A percentile compares a stretch with the other conserved stretches of the same genome.
Evolutionary conservation across 1,140 invertebrate species (phyloP).

Genomic region (Carcinoscorpius rotundicauda): DNA sequence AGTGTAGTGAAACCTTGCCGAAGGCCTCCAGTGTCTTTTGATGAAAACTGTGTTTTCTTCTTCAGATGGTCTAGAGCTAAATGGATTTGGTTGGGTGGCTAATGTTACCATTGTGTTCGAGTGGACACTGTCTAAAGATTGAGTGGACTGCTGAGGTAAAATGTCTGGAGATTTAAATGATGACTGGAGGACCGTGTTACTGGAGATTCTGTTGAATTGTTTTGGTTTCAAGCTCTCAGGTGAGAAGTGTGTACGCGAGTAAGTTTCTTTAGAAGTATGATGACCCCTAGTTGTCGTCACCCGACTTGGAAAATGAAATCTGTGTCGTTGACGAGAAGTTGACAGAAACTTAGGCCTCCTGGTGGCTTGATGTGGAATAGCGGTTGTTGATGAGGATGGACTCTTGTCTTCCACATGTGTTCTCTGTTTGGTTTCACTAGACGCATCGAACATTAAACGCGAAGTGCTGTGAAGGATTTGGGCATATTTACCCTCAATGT

Average conservation of each 20-base stretch:
- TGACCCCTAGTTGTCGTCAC: too few species aligned
- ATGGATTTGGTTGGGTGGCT: slow-evolving; percentile 36
- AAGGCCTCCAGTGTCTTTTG: not conserved
- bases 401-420: not conserved
- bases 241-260: too few species aligned
- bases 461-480: slow-evolving; percentile 57
- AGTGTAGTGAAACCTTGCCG: slow-evolving; percentile 10
- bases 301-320: too few species aligned
- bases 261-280: too few species aligned
- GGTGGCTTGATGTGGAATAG: not conserved
- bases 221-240: too few species aligned
- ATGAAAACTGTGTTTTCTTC: slow-evolving; percentile 34
- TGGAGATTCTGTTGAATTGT: slow-evolving; percentile 7
- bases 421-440: too few species aligned
- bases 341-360: not conserved
- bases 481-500: slow-evolving; percentile 73
- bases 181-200: slow-evolving; percentile 14
- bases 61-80: slow-evolving; percentile 65
- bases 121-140: slow-evolving; percentile 41
- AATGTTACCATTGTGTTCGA: slow-evolving; percentile 33
- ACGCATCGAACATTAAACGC: slow-evolving; percentile 22
- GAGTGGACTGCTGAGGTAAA: not conserved
- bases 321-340: not conserved
- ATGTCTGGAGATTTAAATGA: slow-evolving; percentile 11
- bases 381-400: not conserved